These are phyloP conservation scores for Desmophyllum pertusum DNA, from an alignment of 92 coral and sea anemone genomes.

Conservation along the genomic window DNA sequence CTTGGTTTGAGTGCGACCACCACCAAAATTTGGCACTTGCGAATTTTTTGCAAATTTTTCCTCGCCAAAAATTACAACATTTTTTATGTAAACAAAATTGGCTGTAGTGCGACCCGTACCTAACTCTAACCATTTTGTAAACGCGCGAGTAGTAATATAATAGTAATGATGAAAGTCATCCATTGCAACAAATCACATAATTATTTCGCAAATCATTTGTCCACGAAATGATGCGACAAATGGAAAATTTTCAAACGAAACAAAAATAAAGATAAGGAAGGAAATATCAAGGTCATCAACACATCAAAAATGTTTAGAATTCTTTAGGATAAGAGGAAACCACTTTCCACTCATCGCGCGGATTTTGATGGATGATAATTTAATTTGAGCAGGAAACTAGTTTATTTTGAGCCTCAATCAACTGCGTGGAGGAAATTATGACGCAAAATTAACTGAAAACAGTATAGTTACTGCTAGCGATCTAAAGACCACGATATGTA, in stretches of 20 bases:
- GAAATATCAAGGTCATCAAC: conserved; percentile 21
- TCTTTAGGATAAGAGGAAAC: background rate
- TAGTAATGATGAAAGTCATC: background rate
- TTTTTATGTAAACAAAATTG: too few species aligned
- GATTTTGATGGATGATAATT: conserved; percentile 43
- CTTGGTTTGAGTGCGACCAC: too few species aligned
- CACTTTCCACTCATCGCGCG: conserved; percentile 9
- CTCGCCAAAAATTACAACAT: too few species aligned
- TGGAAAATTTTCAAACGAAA: background rate
- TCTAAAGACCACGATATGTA: too few species aligned
- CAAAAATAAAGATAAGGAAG: conserved; percentile 2
- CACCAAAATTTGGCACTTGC: too few species aligned
- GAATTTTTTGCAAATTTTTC: too few species aligned
- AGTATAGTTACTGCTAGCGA: background rate
- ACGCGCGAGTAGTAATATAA: background rate
- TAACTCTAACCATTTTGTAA: background rate
- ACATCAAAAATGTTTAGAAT: conserved; percentile 12
- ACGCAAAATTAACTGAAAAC: background rate
- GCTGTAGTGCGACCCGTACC: too few species aligned
- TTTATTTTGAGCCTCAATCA: background rate
- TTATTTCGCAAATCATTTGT: background rate
- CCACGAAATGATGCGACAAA: too few species aligned
- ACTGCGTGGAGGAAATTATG: background rate
- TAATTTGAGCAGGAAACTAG: conserved; percentile 18
- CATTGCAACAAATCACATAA: background rate